Conservation (phyloP, 2,113 vertebrate species). For the Pteronura brasiliensis region DNA sequence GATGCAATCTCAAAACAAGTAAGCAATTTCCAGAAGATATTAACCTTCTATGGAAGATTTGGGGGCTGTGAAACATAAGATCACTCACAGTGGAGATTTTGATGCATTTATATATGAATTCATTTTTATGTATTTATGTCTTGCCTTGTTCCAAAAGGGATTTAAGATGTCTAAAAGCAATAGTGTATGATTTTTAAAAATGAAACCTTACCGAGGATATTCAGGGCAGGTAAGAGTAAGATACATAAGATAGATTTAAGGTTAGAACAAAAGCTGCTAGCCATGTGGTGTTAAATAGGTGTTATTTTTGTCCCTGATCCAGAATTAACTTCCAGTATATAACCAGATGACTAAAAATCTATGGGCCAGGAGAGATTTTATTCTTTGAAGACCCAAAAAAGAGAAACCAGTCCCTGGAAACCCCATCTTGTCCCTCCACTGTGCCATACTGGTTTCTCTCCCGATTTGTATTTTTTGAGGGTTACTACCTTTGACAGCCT, state of each 20-base stretch:
- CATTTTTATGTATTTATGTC: background rate
- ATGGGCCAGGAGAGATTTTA: background rate
- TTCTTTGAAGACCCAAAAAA: background rate
- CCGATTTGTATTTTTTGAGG: background rate
- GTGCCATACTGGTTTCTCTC: too few species aligned
- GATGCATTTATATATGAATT: background rate
- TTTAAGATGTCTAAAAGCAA: constrained; percentile 19
- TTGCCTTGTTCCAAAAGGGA: background rate
- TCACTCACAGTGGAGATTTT: background rate
- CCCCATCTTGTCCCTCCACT: background rate
- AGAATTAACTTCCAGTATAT: background rate
- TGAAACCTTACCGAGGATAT: background rate
- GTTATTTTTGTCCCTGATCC: background rate
- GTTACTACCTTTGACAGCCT: background rate
- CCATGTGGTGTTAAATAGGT: background rate
- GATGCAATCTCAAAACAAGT: background rate
- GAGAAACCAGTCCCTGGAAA: background rate
- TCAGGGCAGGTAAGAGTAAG: background rate
- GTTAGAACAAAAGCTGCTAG: background rate
- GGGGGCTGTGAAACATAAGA: background rate
- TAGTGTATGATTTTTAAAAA: background rate
- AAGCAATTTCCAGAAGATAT: background rate
- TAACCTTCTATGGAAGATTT: background rate
- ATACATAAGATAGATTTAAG: background rate
- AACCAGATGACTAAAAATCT: background rate